Conservation (phyloP, 2,113 vertebrate species). For the Kobus ellipsiprymnus region DNA sequence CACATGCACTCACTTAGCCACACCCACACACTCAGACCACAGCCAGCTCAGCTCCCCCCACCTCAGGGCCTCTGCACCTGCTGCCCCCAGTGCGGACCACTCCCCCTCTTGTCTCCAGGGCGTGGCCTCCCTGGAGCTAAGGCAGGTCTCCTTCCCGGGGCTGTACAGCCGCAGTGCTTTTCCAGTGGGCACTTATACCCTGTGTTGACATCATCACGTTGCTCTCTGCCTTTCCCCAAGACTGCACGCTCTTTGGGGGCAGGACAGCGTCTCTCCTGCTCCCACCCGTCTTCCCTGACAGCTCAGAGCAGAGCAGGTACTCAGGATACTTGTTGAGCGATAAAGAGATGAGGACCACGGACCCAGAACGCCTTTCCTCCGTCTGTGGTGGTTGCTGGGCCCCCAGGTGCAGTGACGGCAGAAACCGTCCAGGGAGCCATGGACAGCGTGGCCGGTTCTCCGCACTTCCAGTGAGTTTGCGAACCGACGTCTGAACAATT, state of each 20-base stretch:
- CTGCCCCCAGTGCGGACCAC: no score
- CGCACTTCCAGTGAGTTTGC: conserved; percentile 4
- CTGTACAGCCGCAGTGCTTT: accelerated
- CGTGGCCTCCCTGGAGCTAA: not conserved
- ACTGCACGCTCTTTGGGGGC: not conserved
- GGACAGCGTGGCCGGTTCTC: conserved; percentile 27
- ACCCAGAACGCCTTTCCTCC: accelerated
- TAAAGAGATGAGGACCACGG: not conserved
- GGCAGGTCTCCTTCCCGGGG: not conserved
- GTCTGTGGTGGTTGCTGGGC: not conserved
- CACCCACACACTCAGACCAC: not conserved
- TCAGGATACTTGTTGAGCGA: not conserved
- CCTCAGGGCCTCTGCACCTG: not conserved
- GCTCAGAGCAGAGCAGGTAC: not conserved
- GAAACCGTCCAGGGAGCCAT: conserved; percentile 29
- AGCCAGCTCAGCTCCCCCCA: not conserved
- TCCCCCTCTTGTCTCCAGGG: not conserved
- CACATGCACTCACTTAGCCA: no score
- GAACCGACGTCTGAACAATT: conserved; percentile 44
- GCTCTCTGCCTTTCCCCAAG: not conserved
- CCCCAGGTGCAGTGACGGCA: not conserved
- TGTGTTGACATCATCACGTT: not conserved
- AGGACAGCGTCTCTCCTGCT: not conserved
- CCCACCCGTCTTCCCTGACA: not conserved
- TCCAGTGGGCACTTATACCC: not conserved